Conservation (phyloP, 2,797 vertebrate species). For the Poeciliopsis infans region DNA sequence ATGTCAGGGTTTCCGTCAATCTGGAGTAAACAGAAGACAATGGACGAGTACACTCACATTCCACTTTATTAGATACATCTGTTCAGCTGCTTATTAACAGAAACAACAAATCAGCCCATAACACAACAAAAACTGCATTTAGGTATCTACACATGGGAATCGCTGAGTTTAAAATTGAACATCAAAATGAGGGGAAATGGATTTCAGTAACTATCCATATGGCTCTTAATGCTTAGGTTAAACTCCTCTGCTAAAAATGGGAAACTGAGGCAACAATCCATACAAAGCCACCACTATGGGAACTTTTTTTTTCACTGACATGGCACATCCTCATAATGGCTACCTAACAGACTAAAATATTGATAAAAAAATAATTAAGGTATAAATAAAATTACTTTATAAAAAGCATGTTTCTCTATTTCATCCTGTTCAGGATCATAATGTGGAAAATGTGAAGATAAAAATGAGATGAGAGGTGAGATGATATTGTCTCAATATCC, state of each 20-base stretch:
- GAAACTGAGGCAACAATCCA: neutral
- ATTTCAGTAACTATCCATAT: neutral
- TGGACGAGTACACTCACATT: neutral
- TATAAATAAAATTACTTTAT: neutral
- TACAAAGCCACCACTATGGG: neutral
- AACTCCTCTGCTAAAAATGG: neutral
- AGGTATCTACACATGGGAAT: neutral
- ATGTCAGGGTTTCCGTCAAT: neutral
- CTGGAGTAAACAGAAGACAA: neutral
- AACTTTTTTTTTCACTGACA: neutral
- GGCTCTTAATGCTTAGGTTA: neutral
- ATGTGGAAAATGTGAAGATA: neutral
- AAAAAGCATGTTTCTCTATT: neutral
- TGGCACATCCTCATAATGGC: neutral
- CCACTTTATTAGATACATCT: neutral
- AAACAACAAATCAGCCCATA: neutral
- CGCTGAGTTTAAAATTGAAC: neutral
- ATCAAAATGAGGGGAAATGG: neutral
- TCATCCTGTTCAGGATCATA: neutral
- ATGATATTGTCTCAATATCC: conserved; percentile 1
- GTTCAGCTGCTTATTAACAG: neutral
- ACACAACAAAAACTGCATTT: neutral
- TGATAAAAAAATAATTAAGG: neutral
- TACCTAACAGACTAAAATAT: neutral
- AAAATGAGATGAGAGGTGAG: neutral